Evolutionary conservation across 2,113 vertebrate genomes (phyloP).

Genomic region (Rallus limicola): DNA sequence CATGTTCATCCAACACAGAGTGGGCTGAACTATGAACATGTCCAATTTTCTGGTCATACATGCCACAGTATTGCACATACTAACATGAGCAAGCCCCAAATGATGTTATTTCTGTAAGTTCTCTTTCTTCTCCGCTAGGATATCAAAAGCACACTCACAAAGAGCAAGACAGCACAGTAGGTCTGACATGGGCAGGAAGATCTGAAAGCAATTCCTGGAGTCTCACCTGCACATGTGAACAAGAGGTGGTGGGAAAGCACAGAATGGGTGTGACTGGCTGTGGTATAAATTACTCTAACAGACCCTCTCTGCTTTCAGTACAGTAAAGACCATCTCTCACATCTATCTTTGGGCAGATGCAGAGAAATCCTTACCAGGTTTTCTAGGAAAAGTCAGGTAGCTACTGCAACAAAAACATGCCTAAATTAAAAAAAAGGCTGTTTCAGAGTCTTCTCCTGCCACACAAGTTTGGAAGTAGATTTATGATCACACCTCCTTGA

Average conservation of each 20-base stretch:
- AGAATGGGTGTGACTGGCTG: rapidly evolving
- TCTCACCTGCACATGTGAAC: not conserved
- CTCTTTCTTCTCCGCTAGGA: not conserved
- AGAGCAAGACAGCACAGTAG: not conserved
- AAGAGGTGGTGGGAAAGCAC: not conserved
- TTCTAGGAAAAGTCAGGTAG: not conserved
- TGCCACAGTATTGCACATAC: not conserved
- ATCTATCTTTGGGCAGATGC: not conserved
- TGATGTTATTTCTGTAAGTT: not conserved
- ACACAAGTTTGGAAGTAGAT: not conserved
- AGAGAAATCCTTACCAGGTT: not conserved
- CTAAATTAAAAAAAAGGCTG: not conserved
- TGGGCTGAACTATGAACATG: not conserved
- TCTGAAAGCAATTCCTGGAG: not conserved
- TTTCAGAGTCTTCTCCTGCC: not conserved
- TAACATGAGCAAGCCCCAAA: not conserved
- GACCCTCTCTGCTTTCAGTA: not conserved
- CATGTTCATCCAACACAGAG: not conserved
- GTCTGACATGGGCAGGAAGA: too few relatives aligned
- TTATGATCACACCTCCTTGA: not conserved
- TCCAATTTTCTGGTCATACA: not conserved
- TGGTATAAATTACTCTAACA: not conserved
- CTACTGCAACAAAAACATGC: not conserved
- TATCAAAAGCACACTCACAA: not conserved
- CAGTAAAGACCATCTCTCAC: not conserved